Conservation (phyloP, 2,113 vertebrate genomes). For the Centropus unirufus region DNA sequence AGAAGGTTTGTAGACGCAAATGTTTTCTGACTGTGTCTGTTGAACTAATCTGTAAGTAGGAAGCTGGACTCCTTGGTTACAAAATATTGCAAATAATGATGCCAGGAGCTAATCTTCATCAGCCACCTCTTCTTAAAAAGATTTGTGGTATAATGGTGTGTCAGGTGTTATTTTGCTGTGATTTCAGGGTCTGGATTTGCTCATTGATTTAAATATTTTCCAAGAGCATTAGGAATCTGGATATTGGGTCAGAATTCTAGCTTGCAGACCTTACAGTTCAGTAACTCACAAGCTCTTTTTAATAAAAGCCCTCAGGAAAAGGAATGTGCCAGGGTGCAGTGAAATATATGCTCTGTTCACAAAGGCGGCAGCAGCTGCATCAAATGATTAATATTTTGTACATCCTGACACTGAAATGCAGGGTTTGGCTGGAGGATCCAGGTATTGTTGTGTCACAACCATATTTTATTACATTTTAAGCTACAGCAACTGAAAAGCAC, state of each 20-base stretch:
- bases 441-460: slow-evolving; percentile 1
- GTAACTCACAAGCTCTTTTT: slow-evolving; percentile 53
- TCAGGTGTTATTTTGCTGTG: not conserved
- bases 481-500: not conserved
- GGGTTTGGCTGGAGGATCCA: not conserved
- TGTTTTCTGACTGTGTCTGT: not conserved
- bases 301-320: slow-evolving; percentile 46
- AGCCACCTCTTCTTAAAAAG: slow-evolving; percentile 53
- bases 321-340: slow-evolving; percentile 21
- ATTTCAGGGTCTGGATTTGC: slow-evolving; percentile 43
- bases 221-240: slow-evolving; percentile 41
- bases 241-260: slow-evolving; percentile 35
- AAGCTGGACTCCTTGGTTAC: slow-evolving; percentile 48
- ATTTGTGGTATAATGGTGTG: slow-evolving; percentile 51
- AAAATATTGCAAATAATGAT: slow-evolving; percentile 52
- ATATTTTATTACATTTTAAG: slow-evolving; percentile 4
- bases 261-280: slow-evolving; percentile 38
- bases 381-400: slow-evolving; percentile 20
- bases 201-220: slow-evolving; percentile 41
- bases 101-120: slow-evolving; percentile 63
- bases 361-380: not conserved
- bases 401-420: slow-evolving; percentile 31
- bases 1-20: not conserved
- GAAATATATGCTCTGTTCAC: slow-evolving; percentile 52
- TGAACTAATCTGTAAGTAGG: not conserved